phyloP scores from a whole-genome alignment of 2,888 invertebrate genomes.

The Ariolimax columbianus region DNA sequence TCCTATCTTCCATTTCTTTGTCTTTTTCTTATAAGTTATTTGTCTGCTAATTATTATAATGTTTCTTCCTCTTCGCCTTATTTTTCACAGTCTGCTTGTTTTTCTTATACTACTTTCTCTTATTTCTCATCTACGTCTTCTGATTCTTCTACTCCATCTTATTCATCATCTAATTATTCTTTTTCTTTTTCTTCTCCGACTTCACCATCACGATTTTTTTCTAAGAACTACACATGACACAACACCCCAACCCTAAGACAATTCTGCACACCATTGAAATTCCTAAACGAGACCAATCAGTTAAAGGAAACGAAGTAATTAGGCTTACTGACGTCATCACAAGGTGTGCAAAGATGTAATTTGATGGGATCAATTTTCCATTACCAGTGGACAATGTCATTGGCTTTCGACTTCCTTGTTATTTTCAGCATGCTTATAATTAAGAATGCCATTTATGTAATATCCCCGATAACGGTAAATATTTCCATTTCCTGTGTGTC shows the following conservation, averaged over 20 bases:
- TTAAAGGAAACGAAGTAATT: slow-evolving; percentile 15
- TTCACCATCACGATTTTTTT: neutral
- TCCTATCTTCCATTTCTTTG: neutral
- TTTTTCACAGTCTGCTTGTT: neutral
- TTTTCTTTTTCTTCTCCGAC: neutral
- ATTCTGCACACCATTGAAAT: slow-evolving; percentile 1
- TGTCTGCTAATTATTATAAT: neutral
- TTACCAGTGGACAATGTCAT: slow-evolving; percentile 18
- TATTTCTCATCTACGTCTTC: neutral
- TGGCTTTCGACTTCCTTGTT: neutral
- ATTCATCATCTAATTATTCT: neutral
- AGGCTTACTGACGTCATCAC: neutral
- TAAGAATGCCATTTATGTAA: slow-evolving; percentile 14
- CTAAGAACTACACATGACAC: neutral
- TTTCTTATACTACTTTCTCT: neutral
- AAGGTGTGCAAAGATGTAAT: slow-evolving; percentile 17
- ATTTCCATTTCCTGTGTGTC: neutral
- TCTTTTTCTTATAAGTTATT: neutral
- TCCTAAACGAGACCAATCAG: neutral
- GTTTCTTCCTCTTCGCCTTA: neutral
- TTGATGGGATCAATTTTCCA: slow-evolving; percentile 23
- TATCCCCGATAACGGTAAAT: neutral
- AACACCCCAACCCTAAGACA: neutral
- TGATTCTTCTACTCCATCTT: neutral
- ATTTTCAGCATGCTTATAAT: slow-evolving; percentile 2